phyloP scores from a whole-genome alignment of 2,888 invertebrate genomes.

The Pyrochroa serraticornis region DNA sequence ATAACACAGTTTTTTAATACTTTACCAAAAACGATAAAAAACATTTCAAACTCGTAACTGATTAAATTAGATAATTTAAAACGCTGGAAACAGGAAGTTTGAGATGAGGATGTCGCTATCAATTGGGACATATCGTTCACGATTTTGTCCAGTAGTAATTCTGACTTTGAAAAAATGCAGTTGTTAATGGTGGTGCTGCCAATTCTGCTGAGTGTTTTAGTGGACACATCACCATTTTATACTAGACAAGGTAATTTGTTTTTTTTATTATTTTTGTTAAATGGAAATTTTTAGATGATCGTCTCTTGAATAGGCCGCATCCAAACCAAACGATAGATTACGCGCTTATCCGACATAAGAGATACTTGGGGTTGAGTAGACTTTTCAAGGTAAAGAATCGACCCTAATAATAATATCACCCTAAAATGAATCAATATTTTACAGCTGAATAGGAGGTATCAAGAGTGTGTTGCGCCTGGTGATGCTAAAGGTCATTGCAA shows the following conservation, averaged over 20 bases:
- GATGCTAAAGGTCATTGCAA: constrained; percentile 72
- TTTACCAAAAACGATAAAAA: too few relatives aligned
- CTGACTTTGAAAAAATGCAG: background rate
- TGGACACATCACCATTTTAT: background rate
- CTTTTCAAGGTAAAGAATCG: constrained; percentile 45
- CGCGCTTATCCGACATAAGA: constrained; percentile 31
- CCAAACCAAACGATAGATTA: background rate
- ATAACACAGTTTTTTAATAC: too few relatives aligned
- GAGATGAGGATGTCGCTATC: constrained; percentile 9
- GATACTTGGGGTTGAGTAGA: constrained; percentile 49
- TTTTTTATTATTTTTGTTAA: background rate
- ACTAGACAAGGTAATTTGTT: constrained; percentile 5
- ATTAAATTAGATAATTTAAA: too few relatives aligned
- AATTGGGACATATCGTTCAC: background rate
- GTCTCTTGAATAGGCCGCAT: constrained; percentile 13
- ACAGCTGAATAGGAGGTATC: constrained; percentile 67
- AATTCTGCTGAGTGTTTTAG: background rate
- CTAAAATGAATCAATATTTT: background rate
- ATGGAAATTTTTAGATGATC: constrained; percentile 5
- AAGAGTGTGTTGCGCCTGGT: constrained; percentile 64
- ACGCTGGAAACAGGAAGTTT: background rate
- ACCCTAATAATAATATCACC: background rate
- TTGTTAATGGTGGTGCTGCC: background rate
- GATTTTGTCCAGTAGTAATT: background rate
- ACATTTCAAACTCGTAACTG: too few relatives aligned